These are phyloP conservation scores for Anniella stebbinsi DNA, from an alignment of 2,797 vertebrate species.

Conservation along the genomic window DNA sequence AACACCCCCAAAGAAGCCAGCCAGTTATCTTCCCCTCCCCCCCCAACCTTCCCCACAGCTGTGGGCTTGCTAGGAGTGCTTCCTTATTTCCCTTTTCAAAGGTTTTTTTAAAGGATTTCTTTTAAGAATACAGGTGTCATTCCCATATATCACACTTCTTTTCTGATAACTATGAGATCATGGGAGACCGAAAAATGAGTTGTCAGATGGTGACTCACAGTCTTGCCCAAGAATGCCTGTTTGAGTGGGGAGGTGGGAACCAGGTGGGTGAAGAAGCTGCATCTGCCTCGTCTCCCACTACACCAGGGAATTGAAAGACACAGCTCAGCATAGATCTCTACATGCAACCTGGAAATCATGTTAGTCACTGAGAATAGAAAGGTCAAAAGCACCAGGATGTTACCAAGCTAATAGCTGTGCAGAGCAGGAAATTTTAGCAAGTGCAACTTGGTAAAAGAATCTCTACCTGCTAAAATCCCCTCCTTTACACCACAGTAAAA, in stretches of 20 bases:
- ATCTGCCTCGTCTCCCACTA: background rate
- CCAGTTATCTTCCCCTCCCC: background rate
- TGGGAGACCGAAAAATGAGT: background rate
- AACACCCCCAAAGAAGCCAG: background rate
- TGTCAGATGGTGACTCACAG: background rate
- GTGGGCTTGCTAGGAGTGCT: background rate
- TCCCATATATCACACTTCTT: background rate
- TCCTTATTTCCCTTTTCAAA: background rate
- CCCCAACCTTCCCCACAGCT: too few relatives aligned
- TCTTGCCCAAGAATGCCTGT: background rate
- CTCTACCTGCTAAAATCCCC: background rate
- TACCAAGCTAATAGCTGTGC: background rate
- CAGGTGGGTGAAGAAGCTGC: background rate
- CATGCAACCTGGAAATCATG: background rate
- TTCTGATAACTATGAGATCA: background rate
- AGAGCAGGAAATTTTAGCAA: background rate
- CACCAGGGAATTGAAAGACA: constrained; percentile 30
- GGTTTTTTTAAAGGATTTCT: background rate
- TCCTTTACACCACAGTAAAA: background rate
- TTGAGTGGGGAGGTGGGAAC: constrained; percentile 9
- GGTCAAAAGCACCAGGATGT: background rate
- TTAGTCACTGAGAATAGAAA: background rate
- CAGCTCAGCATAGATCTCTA: background rate
- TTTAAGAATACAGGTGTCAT: background rate
- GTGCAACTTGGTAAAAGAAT: background rate